Evolutionary conservation across 2,888 invertebrate species (phyloP).

Genomic region (Troilus luridus): DNA sequence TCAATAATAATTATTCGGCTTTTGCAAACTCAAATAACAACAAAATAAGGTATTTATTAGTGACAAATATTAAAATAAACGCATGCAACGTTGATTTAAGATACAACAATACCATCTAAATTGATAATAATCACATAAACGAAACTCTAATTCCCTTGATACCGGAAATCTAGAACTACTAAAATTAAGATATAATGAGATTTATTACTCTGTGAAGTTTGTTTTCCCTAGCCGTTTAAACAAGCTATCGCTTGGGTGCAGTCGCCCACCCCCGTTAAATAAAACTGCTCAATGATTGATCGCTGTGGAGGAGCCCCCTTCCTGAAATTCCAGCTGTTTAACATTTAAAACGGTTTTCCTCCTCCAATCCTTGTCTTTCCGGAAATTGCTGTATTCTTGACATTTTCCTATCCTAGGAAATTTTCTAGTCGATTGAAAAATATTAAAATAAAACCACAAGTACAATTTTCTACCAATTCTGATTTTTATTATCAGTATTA

Average conservation of each 20-base stretch:
- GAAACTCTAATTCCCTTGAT: too few relatives aligned
- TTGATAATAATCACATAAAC: too few relatives aligned
- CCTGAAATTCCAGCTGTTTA: neutral
- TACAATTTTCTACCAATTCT: neutral
- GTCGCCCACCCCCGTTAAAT: neutral
- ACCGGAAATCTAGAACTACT: neutral
- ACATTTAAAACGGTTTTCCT: conserved; percentile 20
- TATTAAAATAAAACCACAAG: neutral
- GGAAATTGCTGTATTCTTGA: neutral
- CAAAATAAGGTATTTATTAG: too few relatives aligned
- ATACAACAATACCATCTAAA: too few relatives aligned
- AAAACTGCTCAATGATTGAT: neutral
- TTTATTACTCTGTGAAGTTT: neutral
- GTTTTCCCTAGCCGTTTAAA: neutral
- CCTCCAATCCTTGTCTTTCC: neutral
- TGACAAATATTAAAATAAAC: too few relatives aligned
- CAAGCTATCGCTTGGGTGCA: neutral
- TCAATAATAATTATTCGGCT: too few relatives aligned
- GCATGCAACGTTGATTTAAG: too few relatives aligned
- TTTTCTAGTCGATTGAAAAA: neutral
- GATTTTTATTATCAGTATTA: too few relatives aligned
- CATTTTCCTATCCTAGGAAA: neutral
- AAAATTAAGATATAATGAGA: neutral
- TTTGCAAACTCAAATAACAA: too few relatives aligned
- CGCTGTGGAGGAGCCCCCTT: neutral